phyloP scores from a whole-genome alignment of 1,140 invertebrate species.

The Psilanteris sp. region DNA sequence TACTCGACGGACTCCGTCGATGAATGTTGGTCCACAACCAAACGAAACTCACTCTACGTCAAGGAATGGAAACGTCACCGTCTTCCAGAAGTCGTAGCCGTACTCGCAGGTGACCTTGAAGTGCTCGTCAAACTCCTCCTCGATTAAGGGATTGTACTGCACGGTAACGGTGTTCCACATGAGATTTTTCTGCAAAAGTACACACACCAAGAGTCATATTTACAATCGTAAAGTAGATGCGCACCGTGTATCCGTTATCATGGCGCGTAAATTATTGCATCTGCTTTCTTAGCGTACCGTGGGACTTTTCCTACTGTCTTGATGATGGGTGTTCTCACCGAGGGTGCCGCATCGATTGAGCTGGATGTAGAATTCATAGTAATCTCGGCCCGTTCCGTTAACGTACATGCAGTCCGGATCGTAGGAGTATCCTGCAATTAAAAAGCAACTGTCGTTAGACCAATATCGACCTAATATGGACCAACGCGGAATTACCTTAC shows the following conservation, averaged over 20 bases:
- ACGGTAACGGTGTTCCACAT: slow-evolving; percentile 98
- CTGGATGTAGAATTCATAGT: slow-evolving; percentile 96
- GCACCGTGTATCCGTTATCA: slow-evolving; percentile 38
- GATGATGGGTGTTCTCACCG: slow-evolving; percentile 91
- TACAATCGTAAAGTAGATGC: slow-evolving; percentile 35
- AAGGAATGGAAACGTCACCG: slow-evolving; percentile 95
- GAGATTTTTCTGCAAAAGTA: slow-evolving; percentile 88
- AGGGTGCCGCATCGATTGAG: slow-evolving; percentile 94
- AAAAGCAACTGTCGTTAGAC: slow-evolving; percentile 53
- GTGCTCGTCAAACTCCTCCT: slow-evolving; percentile 96
- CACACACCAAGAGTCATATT: slow-evolving; percentile 52
- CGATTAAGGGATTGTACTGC: slow-evolving; percentile 95
- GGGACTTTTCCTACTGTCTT: slow-evolving; percentile 91
- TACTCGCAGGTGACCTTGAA: slow-evolving; percentile 98
- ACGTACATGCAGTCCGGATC: slow-evolving; percentile 97
- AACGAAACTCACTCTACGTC: slow-evolving; percentile 93
- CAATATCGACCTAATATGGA: slow-evolving; percentile 42
- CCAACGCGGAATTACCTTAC: not conserved
- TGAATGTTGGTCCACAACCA: too few species aligned
- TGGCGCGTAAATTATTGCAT: slow-evolving; percentile 42
- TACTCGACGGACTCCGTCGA: too few species aligned
- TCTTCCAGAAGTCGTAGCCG: slow-evolving; percentile 98
- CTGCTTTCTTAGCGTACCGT: slow-evolving; percentile 82
- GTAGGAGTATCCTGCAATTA: slow-evolving; percentile 91
- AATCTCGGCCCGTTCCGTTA: slow-evolving; percentile 93